Percentiles rank a stretch among this genome's conserved stretches.
Conservation (phyloP, 37 sponge, comb jelly and placozoan genomes). For the Tethya wilhelma region DNA sequence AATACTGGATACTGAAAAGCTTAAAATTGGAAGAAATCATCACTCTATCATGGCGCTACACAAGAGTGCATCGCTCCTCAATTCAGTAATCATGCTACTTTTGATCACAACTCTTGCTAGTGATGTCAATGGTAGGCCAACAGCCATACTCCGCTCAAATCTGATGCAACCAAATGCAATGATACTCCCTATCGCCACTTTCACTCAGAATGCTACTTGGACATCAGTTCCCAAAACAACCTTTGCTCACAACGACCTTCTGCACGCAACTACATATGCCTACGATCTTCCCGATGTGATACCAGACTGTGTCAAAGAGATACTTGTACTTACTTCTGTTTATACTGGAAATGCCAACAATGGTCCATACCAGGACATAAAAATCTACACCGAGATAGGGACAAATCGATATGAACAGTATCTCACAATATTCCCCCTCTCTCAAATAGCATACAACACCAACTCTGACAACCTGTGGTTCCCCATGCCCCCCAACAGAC, state of each 20-base stretch:
- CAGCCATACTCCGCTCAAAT: no score
- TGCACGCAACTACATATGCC: not conserved
- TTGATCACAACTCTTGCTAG: no score
- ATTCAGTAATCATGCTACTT: no score
- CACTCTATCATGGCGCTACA: no score
- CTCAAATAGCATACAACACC: conserved; percentile 5
- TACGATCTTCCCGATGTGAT: not conserved
- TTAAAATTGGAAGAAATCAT: no score
- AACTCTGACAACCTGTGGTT: conserved; percentile 33
- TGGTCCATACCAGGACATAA: not conserved
- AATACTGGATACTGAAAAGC: no score
- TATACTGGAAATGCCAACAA: not conserved
- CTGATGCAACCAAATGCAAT: no score
- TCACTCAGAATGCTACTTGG: not conserved
- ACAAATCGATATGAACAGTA: not conserved
- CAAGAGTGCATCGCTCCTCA: no score
- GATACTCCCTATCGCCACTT: no score
- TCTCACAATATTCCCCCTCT: not conserved
- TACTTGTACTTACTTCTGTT: not conserved
- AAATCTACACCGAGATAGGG: not conserved
- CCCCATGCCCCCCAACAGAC: conserved; percentile 9
- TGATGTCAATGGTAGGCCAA: no score
- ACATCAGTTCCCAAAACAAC: not conserved
- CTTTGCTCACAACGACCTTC: not conserved
- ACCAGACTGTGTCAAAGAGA: not conserved